Conservation (phyloP, 2,888 invertebrate genomes). For the Craniophora ligustri region DNA sequence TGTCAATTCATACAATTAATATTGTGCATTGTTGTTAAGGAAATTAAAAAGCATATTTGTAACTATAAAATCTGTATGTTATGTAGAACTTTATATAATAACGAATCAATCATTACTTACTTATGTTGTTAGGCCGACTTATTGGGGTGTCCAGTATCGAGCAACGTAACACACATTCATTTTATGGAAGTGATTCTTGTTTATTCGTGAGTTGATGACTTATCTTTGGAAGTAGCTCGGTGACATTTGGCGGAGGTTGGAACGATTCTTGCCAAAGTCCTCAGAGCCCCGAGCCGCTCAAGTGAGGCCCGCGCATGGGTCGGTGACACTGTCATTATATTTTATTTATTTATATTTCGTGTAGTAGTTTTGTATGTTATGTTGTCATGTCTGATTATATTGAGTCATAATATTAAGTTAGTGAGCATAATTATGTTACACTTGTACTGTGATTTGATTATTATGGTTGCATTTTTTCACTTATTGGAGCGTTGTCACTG, state of each 20-base stretch:
- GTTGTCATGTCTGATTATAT: conserved; percentile 78
- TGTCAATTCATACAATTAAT: conserved; percentile 87
- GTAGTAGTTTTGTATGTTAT: conserved; percentile 75
- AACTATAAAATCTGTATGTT: conserved; percentile 81
- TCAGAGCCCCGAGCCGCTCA: conserved; percentile 24
- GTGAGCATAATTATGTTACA: conserved; percentile 82
- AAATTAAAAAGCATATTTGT: conserved; percentile 80
- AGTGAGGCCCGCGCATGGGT: conserved; percentile 50
- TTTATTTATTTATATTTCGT: conserved; percentile 74
- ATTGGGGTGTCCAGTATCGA: conserved; percentile 62
- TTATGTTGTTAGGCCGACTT: conserved; percentile 71
- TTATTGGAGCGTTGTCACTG: conserved; percentile 67
- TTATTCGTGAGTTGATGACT: conserved; percentile 28
- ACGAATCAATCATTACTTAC: conserved; percentile 68
- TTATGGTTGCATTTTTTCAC: conserved; percentile 81
- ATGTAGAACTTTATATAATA: conserved; percentile 82
- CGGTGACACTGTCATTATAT: conserved; percentile 69
- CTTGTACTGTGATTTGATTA: conserved; percentile 86
- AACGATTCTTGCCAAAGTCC: conserved; percentile 48
- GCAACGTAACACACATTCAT: conserved; percentile 47
- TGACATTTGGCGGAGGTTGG: conserved; percentile 25
- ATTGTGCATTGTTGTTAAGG: conserved; percentile 85
- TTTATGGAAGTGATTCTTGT: conserved; percentile 46
- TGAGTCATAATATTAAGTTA: conserved; percentile 85
- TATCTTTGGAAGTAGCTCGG: conserved; percentile 31